Percentiles rank a stretch among this genome's conserved stretches.
Evolutionary conservation across 2,797 vertebrate species (phyloP).

Genomic region (Pangasius krempfi): DNA sequence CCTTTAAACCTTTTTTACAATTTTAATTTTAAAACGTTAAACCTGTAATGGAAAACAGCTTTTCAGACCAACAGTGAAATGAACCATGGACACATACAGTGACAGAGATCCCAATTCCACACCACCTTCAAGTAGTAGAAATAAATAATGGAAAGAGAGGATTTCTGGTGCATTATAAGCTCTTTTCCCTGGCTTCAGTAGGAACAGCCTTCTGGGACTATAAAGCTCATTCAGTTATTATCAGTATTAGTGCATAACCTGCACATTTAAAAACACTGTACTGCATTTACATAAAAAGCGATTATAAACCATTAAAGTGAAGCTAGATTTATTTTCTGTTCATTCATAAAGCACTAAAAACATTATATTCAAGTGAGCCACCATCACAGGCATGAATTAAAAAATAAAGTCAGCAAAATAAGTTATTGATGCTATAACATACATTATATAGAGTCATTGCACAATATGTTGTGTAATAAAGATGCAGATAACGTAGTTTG

Average conservation of each 20-base stretch:
- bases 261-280: conserved; percentile 24
- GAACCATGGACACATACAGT: background rate
- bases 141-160: conserved; percentile 20
- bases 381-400: background rate
- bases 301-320: conserved; percentile 12
- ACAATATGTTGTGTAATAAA: background rate
- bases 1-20: too few species aligned
- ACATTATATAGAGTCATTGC: background rate
- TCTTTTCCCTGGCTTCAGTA: conserved; percentile 41
- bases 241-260: conserved; percentile 28
- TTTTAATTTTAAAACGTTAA: background rate
- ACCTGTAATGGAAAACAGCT: conserved; percentile 13
- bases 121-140: conserved; percentile 7
- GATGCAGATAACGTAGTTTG: background rate
- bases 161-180: conserved; percentile 37
- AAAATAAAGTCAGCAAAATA: background rate
- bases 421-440: background rate
- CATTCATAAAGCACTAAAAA: conserved; percentile 20
- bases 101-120: background rate
- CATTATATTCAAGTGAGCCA: background rate
- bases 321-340: background rate
- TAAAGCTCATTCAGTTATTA: conserved; percentile 37
- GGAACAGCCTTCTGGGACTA: conserved; percentile 14
- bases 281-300: conserved; percentile 21
- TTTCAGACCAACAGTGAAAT: conserved; percentile 19